phyloP scores from a whole-genome alignment of 2,113 vertebrate genomes.

The Thunnus thynnus region DNA sequence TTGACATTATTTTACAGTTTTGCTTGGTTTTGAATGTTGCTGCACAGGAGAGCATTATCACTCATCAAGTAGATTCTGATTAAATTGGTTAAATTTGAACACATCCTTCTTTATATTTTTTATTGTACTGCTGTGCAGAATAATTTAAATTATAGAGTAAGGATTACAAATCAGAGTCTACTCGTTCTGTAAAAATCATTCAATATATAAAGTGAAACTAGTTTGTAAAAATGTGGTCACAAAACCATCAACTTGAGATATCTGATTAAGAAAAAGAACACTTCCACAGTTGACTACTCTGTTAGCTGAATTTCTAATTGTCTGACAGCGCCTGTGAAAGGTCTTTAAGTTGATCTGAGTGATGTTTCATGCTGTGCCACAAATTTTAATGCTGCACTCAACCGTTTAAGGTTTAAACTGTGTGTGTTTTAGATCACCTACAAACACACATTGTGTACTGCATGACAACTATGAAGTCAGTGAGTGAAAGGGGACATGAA shows the following conservation, averaged over 20 bases:
- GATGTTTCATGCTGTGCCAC: conserved; percentile 43
- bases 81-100: not conserved
- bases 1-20: not conserved
- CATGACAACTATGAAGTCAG: conserved; percentile 32
- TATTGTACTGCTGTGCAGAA: too few relatives aligned
- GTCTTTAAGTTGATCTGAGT: conserved; percentile 56
- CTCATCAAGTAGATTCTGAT: too few relatives aligned
- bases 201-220: not conserved
- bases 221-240: not conserved
- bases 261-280: not conserved
- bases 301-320: conserved; percentile 36
- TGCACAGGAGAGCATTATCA: not conserved
- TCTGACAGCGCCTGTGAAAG: conserved; percentile 45
- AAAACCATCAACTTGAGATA: not conserved
- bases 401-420: conserved; percentile 41
- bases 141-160: not conserved
- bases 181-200: not conserved
- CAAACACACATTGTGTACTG: conserved; percentile 34
- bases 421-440: conserved; percentile 48
- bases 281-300: not conserved
- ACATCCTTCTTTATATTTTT: not conserved
- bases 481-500: not conserved
- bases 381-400: conserved; percentile 50
- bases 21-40: not conserved
- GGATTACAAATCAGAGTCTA: not conserved